Evolutionary conservation across 2,113 vertebrate genomes (phyloP).

Genomic region (Alligator sinensis): DNA sequence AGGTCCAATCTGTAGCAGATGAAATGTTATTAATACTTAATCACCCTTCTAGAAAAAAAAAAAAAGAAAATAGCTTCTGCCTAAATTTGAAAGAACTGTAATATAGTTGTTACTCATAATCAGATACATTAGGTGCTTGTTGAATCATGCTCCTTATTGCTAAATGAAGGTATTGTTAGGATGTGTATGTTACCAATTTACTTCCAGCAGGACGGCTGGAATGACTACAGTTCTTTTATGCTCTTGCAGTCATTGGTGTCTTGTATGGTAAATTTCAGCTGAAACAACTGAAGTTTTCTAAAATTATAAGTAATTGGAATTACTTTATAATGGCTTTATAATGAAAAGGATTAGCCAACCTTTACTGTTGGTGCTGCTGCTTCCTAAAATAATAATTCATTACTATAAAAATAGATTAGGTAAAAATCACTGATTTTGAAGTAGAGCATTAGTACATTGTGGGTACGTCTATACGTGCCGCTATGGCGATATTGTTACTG

Average conservation of each 20-base stretch:
- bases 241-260: neutral
- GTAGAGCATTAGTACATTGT: neutral
- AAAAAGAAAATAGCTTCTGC: too few relatives aligned
- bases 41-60: neutral
- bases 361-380: neutral
- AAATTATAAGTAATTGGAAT: neutral
- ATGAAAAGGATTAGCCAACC: neutral
- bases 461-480: too few relatives aligned
- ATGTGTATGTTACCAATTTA: neutral
- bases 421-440: neutral
- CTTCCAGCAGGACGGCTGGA: neutral
- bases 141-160: neutral
- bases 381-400: neutral
- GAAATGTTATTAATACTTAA: neutral
- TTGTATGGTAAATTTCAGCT: neutral
- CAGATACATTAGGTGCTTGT: neutral
- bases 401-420: neutral
- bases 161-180: neutral
- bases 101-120: neutral
- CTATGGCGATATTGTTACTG: too few relatives aligned
- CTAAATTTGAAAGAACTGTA: neutral
- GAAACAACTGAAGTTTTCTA: neutral
- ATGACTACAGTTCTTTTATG: neutral
- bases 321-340: too few relatives aligned
- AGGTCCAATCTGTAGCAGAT: slow-evolving; percentile 6